These are phyloP conservation scores for Tangara arthus DNA, from an alignment of 2,797 vertebrate genomes.

Conservation along the genomic window DNA sequence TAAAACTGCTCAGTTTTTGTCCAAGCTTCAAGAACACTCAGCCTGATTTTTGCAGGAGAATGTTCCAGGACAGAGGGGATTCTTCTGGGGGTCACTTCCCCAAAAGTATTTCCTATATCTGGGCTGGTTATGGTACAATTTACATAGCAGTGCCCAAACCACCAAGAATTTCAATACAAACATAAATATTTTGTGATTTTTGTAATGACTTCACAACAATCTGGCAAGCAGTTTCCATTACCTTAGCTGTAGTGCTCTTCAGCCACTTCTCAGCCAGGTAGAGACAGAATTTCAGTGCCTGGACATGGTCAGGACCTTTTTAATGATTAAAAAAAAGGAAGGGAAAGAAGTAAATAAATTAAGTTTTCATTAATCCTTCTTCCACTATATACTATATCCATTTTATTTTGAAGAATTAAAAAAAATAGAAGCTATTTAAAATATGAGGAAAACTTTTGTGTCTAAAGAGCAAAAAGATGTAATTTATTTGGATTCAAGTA, in stretches of 20 bases:
- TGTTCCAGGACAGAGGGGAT: background rate
- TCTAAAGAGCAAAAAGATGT: background rate
- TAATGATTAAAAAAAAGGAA: background rate
- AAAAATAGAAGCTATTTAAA: background rate
- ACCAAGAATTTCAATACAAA: background rate
- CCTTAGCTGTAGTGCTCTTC: slow-evolving; percentile 80
- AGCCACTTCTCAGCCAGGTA: slow-evolving; percentile 87
- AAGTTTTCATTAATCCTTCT: background rate
- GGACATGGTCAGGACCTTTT: slow-evolving; percentile 87
- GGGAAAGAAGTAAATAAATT: background rate
- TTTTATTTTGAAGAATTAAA: background rate
- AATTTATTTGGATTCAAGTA: background rate
- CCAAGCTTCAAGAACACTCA: background rate
- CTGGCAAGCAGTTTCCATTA: slow-evolving; percentile 37
- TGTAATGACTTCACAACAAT: background rate
- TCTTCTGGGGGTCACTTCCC: background rate
- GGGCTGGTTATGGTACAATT: background rate
- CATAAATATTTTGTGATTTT: background rate
- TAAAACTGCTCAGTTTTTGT: background rate
- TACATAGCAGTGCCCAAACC: background rate
- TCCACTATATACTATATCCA: background rate
- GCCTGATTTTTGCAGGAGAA: background rate
- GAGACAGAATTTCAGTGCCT: slow-evolving; percentile 88
- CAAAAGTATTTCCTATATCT: background rate
- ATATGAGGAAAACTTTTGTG: background rate